phyloP scores from a whole-genome alignment of 2,797 vertebrate genomes.

The Thaleichthys pacificus region DNA sequence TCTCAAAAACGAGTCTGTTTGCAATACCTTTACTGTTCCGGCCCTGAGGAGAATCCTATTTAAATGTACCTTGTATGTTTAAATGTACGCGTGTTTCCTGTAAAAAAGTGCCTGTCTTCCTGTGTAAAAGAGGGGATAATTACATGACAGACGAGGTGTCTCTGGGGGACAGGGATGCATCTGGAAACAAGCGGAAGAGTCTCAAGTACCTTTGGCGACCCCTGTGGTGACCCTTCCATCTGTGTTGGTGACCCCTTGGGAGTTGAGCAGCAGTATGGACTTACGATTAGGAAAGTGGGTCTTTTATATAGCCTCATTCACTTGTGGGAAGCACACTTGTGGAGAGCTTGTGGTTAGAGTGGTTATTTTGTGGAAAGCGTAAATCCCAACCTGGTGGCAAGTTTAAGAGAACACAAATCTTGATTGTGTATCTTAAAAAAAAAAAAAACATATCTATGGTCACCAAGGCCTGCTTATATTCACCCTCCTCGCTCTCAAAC shows the following conservation, averaged over 20 bases:
- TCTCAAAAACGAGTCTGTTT: neutral
- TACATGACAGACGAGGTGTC: neutral
- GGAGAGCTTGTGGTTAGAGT: neutral
- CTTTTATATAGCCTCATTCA: neutral
- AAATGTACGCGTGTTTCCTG: neutral
- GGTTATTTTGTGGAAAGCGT: too few relatives aligned
- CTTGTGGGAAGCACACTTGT: too few relatives aligned
- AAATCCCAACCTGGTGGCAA: too few relatives aligned
- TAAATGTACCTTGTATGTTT: neutral
- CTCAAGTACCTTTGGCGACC: neutral
- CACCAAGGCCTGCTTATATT: too few relatives aligned
- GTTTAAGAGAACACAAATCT: too few relatives aligned
- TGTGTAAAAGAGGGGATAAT: conserved; percentile 4
- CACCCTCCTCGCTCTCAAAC: too few relatives aligned
- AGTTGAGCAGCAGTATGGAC: neutral
- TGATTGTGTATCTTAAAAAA: neutral
- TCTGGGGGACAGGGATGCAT: neutral
- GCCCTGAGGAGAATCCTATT: conserved; percentile 7
- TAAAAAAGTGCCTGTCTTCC: conserved; percentile 4
- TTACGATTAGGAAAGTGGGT: conserved; percentile 3
- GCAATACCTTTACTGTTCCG: neutral
- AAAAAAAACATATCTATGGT: neutral
- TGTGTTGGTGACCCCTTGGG: neutral
- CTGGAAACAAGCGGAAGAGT: conserved; percentile 8
- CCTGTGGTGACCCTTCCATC: conserved; percentile 5